phyloP scores from a whole-genome alignment of 2,888 invertebrate genomes.

The Taenaris catops region DNA sequence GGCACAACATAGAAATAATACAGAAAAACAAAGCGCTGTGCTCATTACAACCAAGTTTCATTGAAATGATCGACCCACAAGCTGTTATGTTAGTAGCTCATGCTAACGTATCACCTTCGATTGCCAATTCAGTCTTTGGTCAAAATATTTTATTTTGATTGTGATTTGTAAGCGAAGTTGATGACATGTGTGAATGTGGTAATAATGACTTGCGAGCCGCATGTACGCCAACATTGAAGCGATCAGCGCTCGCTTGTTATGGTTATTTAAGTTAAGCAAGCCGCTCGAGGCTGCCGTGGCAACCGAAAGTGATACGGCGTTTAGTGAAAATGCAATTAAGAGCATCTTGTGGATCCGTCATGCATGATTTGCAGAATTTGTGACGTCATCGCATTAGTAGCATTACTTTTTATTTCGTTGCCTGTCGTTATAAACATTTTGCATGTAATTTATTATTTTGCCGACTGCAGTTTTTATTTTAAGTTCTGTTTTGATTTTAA shows the following conservation, averaged over 20 bases:
- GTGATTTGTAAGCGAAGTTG: too few relatives aligned
- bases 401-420: slow-evolving; percentile 16
- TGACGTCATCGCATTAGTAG: slow-evolving; percentile 23
- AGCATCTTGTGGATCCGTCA: slow-evolving; percentile 20
- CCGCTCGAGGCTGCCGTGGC: slow-evolving; percentile 5
- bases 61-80: slow-evolving; percentile 6
- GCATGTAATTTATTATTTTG: slow-evolving; percentile 21
- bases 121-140: slow-evolving; percentile 8
- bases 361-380: slow-evolving; percentile 28
- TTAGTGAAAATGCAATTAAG: slow-evolving; percentile 6
- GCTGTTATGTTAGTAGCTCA: slow-evolving; percentile 20
- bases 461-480: slow-evolving; percentile 17
- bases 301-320: slow-evolving; percentile 14
- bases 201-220: too few relatives aligned
- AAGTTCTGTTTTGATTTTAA: slow-evolving; percentile 8
- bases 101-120: slow-evolving; percentile 11
- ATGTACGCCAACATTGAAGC: too few relatives aligned
- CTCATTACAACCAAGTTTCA: slow-evolving; percentile 1
- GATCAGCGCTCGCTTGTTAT: too few relatives aligned
- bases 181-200: too few relatives aligned
- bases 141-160: too few relatives aligned
- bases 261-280: not conserved
- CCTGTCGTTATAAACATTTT: slow-evolving; percentile 18
- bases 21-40: slow-evolving; percentile 1
- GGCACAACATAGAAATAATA: slow-evolving; percentile 5